Base-by-base conservation (phyloP, 2,888 invertebrate genomes). In the Dermolepida albohirtum region DNA sequence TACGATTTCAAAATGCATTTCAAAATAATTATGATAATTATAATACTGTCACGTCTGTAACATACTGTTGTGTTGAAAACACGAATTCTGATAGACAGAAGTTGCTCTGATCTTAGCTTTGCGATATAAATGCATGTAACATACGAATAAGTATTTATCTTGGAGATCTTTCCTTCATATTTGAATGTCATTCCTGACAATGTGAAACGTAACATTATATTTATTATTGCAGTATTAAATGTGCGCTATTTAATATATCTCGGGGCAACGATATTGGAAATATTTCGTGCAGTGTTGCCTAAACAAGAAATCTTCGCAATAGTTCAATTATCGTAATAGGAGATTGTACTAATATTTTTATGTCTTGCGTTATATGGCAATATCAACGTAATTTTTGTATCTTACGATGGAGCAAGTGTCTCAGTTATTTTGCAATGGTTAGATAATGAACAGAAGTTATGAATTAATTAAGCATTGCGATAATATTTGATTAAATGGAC, bases 391-490 rank as follows among this genome's bases (percentile, higher is more conserved):
- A 51, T 51, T 51, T 51, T 51, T 22, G 2, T 51, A 51, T 51
- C 29, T 51, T 27, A 7, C 34, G 2, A 51, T 51, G 51, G 12
- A 29, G 51, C 51, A 51, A 51, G 51, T 51, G 51, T 51, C 51
- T 34, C 51, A 29, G 29, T 0, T 29, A 14, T 51, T 51, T 51
- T 51, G 51, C 22, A 51, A 51, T 29, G 51, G 8, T 29, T 51
- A 51, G 51, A 51, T 29, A 29, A 29, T 29, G 29, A 51, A 27
- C 51, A 29, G 29, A n/a, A 27, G 34, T 51, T 34, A 51, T 51
- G 51, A 51, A n/a, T 51, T 51, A 51, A 51, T 51, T 51, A 51
- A 51, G 29, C 29, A 14, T 51, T 51, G 51, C 29, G 51, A 29
- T 51, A 51, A 51, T 34, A 7, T 12, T 29, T 51, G 29, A 51